Evolutionary conservation across 2,888 invertebrate genomes (phyloP), one percentile per base, ranked within the genome.

Genomic region (Pristionchus maxplancki): DNA sequence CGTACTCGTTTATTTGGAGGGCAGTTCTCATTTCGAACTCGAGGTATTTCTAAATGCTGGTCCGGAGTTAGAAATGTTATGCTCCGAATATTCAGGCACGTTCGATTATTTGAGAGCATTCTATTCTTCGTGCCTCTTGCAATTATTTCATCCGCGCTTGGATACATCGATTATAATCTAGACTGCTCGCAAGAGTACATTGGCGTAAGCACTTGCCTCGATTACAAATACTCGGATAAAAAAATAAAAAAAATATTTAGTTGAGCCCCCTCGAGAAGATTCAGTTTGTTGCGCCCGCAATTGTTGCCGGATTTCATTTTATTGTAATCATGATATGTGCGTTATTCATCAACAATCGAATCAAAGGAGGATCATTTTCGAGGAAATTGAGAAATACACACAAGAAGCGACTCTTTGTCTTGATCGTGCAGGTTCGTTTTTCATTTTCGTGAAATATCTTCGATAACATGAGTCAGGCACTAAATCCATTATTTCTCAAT

Each of bases 11-110:
- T 31, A 20, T 82, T 17, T 82, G 82, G 82, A 82, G 50, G 34
- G 82, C 82, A 28, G 50, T 82, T n/a, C 31, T 82, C 15, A 82
- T 82, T 31, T 82, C 82, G 31, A 82, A 82, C 50, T 48, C 82
- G 24, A 48, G 50, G 82, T 82, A 11, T 28, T 71, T 50, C 11
- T 13, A 67, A 2, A 4, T 5, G 11, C 2, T 78, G 11, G 11
- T 78, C 82, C 8, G 1, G 8, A 48, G 62, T 44, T 44, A 48
- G 13, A 81, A n/a, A n/a, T n/a, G n/a, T n/a, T n/a, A n/a, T n/a
- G n/a, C n/a, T n/a, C n/a, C 24, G 13, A 24, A 64, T 74, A 28
- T 74, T 74, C 13, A 82, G 82, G 20, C 3, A 3, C 5, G 82
- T 82, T n/a, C 28, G 17, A 4, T 4, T 50, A 5, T 28, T 82